These are phyloP conservation scores for Bovichtus variegatus DNA, from an alignment of 2,797 vertebrate species.

Conservation along the genomic window DNA sequence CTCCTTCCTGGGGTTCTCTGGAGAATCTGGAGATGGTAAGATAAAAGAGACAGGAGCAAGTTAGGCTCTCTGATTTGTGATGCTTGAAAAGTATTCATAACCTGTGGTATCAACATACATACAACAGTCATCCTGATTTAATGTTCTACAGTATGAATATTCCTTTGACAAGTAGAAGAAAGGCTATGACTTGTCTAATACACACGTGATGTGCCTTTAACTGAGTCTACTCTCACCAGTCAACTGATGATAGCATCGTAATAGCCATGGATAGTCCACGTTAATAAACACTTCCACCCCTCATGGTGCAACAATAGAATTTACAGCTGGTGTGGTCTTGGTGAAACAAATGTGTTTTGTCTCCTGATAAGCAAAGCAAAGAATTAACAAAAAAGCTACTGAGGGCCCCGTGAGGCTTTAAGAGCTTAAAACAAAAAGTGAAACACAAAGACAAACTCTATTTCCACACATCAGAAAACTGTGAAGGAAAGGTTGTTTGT, in stretches of 20 bases:
- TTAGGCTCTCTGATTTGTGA: neutral
- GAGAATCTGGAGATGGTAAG: conserved; percentile 82
- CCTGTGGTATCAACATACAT: neutral
- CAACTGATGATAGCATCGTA: conserved; percentile 2
- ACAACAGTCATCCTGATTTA: no score
- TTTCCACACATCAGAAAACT: neutral
- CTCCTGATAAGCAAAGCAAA: neutral
- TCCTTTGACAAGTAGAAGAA: neutral
- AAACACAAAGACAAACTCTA: neutral
- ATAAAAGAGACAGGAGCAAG: neutral
- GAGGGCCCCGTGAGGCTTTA: neutral
- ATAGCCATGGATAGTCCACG: neutral
- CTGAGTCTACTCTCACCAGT: neutral
- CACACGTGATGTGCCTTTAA: neutral
- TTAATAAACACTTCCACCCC: conserved; percentile 2
- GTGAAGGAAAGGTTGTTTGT: neutral
- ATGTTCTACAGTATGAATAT: neutral
- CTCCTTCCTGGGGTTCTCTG: conserved; percentile 92
- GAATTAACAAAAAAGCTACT: neutral
- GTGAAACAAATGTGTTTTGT: neutral
- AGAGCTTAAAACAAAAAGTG: neutral
- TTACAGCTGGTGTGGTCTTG: neutral
- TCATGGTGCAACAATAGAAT: neutral
- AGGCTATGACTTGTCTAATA: neutral
- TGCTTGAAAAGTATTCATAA: neutral